A percentile compares a stretch with the other conserved stretches of the same genome.
Evolutionary conservation across 2,113 vertebrate genomes (phyloP).

Genomic region (Cygnus buccinator): DNA sequence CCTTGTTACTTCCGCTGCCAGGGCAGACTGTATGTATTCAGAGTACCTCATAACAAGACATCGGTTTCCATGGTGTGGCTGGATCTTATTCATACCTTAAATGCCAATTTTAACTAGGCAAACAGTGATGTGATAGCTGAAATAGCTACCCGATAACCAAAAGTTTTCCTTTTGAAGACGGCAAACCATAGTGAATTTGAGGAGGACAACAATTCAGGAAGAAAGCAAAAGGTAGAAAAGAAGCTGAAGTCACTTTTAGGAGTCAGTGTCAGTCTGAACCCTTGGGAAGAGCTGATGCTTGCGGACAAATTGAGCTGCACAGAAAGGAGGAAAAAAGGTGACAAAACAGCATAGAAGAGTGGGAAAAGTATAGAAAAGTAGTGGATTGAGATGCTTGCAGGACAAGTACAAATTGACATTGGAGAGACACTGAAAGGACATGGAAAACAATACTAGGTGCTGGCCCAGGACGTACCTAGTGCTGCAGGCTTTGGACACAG

Average conservation of each 20-base stretch:
- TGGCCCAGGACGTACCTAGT: background rate
- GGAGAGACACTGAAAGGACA: background rate
- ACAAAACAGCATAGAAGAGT: background rate
- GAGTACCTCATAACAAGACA: background rate
- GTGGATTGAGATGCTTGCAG: background rate
- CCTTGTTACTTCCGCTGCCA: slow-evolving; percentile 10
- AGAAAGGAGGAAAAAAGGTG: background rate
- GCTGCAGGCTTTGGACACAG: accelerated
- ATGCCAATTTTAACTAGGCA: background rate
- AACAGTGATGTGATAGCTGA: background rate
- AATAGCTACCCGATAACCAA: background rate
- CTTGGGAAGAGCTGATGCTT: background rate
- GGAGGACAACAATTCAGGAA: background rate
- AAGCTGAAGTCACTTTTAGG: background rate
- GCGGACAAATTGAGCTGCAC: background rate
- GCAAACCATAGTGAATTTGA: background rate
- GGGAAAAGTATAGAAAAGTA: background rate
- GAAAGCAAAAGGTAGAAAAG: background rate
- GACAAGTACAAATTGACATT: accelerated
- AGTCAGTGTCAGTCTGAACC: background rate
- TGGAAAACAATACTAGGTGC: background rate
- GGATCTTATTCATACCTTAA: background rate
- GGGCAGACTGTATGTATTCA: background rate
- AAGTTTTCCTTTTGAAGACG: background rate
- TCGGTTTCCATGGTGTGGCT: background rate